Base-by-base conservation (phyloP, 1,140 invertebrate genomes). In the Argopecten irradians region DNA sequence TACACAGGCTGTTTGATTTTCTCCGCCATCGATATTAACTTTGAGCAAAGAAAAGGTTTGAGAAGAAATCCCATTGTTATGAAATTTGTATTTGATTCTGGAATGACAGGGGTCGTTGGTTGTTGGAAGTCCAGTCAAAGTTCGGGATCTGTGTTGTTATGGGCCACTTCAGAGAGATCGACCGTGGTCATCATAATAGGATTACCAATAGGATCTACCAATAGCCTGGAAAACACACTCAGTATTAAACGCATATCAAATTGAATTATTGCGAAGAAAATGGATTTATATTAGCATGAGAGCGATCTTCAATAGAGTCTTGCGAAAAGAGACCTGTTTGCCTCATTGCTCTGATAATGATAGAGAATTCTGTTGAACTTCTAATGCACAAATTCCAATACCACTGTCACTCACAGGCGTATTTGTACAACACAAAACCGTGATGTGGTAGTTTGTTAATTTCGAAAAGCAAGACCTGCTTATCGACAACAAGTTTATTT, bases 51-150 rank as follows among this genome's bases (percentile, higher is more conserved):
- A 71, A 71, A 71, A 71, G 55, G 55, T 71, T 71, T 71, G 55
- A 16, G n/a, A 28, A 71, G 55, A 71, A 71, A 71, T 71, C 28
- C n/a, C 55, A 71, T 71, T 71, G 55, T 71, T 71, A 71, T 28
- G 55, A 71, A 71, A 71, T 71, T 71, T 71, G 55, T 71, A 71
- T 71, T 71, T 71, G 55, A 71, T 71, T 71, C 55, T 71, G 55
- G 55, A 71, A 71, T 71, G 55, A 71, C 55, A 71, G 55, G 55
- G 55, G 55, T 71, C 55, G 28, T 28, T 71, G 55, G 55, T 28
- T 71, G 55, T 71, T 71, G 55, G 55, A 28, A 55, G 14, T 71
- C 19, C 55, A 71, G 55, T 71, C 55, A 71, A 71, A 71, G 55
- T 71, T n/a, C 55, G n/a, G 55, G 55, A 71, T 71, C 55, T 28